These are phyloP conservation scores for Polyommatus icarus DNA, from an alignment of 2,888 invertebrate genomes.

Conservation along the genomic window DNA sequence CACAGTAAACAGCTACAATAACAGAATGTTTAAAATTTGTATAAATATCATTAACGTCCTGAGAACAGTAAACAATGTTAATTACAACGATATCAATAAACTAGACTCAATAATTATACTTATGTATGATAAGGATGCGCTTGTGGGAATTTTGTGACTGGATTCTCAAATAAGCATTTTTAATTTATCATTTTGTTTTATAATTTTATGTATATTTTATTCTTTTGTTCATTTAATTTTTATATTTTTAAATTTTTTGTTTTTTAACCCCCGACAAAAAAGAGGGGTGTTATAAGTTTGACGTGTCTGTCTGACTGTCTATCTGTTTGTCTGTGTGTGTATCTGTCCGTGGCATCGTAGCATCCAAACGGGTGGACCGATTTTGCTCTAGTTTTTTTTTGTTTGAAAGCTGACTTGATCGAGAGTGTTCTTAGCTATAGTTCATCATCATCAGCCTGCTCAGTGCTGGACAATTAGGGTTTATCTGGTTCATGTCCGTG, in stretches of 20 bases:
- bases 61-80: slow-evolving; percentile 39
- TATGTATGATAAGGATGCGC: neutral
- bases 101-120: slow-evolving; percentile 4
- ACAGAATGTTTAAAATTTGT: slow-evolving; percentile 29
- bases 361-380: no score
- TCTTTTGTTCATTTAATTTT: neutral
- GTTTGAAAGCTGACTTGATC: no score
- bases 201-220: neutral
- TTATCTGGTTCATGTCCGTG: no score
- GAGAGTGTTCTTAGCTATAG: no score
- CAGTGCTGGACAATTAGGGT: no score
- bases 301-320: no score
- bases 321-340: no score
- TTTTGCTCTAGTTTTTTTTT: no score
- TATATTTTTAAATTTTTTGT: neutral
- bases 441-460: no score
- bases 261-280: no score
- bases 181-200: neutral
- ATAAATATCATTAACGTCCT: slow-evolving; percentile 38
- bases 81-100: slow-evolving; percentile 29
- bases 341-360: no score
- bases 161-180: neutral
- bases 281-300: no score
- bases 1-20: slow-evolving; percentile 14
- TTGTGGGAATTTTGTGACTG: neutral